Base-by-base conservation (phyloP, 2,888 invertebrate species). In the Scaeva pyrastri region DNA sequence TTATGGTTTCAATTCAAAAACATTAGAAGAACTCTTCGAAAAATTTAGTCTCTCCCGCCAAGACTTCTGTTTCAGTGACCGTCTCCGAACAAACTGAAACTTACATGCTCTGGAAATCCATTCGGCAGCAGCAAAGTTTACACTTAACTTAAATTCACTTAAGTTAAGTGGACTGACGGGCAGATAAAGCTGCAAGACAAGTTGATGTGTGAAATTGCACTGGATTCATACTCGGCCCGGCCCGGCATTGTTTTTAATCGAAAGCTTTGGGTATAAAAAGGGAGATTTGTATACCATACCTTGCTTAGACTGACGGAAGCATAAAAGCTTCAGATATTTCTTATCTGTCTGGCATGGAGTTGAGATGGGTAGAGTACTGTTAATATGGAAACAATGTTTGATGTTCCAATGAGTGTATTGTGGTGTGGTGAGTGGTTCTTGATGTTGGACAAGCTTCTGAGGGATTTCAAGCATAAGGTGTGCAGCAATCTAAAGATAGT, bases 1-100 rank as follows among this genome's bases (percentile, higher is more conserved):
- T 66, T 66, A 31, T 14, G 48, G 39, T 68, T 52, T 52, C n/a
- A 68, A 52, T 21, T 52, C 11, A 52, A 68, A 68, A 36, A 39
- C 16, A 4, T 19, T 11, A n/a, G 36, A 52, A 23, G 36, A 52
- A 68, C 39, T 50, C 14, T 68, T 39, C 21, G 36, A 36, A 21
- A 12, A 31, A 11, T 11, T 12, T 2, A 23, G n/a, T 23, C 16
- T 31, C 36, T 66, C 23, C 52, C 68, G 68, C 39, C 43, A 45
- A 58, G 31, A 56, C 71, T 78, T 41, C 71, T 39, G 12, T 45
- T 55, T 64, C 64, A 52, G 43, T 79, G 52, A 52, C 71, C 71
- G 79, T 71, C 75, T 72, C 19, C 52, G 74, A 84, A 72, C 31
- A 66, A 75, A 84, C 84, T 84, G 26, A 84, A 64, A 70, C 14